phyloP scores from a whole-genome alignment of 2,113 vertebrate species.

The Engystomops pustulosus region DNA sequence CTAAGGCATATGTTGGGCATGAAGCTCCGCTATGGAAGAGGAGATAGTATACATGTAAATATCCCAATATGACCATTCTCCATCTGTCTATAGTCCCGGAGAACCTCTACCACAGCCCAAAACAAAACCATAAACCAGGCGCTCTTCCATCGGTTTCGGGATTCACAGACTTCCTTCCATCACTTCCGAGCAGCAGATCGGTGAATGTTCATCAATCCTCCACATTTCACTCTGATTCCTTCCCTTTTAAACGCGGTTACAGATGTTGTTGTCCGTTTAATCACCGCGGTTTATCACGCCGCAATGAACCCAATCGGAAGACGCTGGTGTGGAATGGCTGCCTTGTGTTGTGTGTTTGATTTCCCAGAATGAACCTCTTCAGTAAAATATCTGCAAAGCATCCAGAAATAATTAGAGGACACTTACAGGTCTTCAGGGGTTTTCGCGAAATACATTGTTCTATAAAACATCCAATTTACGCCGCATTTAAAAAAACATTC shows the following conservation, averaged over 20 bases:
- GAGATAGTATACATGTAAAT: no score
- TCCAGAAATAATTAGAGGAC: constrained; percentile 56
- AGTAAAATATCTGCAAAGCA: constrained; percentile 40
- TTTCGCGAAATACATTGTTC: constrained; percentile 51
- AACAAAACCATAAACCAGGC: background rate
- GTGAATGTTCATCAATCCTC: background rate
- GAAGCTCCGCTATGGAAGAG: no score
- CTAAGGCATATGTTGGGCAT: no score
- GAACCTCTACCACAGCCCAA: no score
- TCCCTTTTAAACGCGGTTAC: background rate
- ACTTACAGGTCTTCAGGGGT: constrained; percentile 54
- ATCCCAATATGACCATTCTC: background rate
- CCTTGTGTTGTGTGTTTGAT: background rate
- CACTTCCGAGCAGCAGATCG: no score
- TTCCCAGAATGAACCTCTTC: constrained; percentile 15
- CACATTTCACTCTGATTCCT: background rate
- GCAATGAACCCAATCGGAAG: constrained; percentile 22
- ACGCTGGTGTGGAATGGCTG: constrained; percentile 5
- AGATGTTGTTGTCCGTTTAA: constrained; percentile 25
- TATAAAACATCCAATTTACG: constrained; percentile 57
- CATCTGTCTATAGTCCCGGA: background rate
- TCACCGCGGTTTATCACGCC: constrained; percentile 25
- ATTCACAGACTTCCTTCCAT: background rate
- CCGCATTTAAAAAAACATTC: constrained; percentile 54
- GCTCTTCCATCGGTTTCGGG: background rate